These are phyloP conservation scores for Xylota sylvarum DNA, from an alignment of 2,888 invertebrate genomes.

Conservation along the genomic window DNA sequence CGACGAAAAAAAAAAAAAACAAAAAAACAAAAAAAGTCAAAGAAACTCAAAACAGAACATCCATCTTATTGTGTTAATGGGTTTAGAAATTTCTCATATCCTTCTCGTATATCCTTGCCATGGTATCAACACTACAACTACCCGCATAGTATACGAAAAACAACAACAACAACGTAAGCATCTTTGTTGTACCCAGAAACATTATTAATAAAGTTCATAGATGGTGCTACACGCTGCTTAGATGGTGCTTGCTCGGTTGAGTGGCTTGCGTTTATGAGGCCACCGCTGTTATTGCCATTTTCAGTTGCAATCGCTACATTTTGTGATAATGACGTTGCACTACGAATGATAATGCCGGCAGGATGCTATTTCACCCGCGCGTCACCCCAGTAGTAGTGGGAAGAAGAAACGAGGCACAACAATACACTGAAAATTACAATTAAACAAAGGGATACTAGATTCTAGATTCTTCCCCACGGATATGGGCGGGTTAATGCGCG, in stretches of 20 bases:
- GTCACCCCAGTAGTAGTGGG: background rate
- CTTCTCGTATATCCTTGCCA: constrained; percentile 59
- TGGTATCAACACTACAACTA: constrained; percentile 32
- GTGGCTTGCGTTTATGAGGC: constrained; percentile 76
- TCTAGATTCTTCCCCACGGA: constrained; percentile 23
- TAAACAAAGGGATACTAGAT: constrained; percentile 69
- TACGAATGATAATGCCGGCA: constrained; percentile 61
- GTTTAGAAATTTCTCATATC: constrained; percentile 76
- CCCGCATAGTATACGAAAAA: background rate
- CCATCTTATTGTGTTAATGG: constrained; percentile 77
- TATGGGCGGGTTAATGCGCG: constrained; percentile 63
- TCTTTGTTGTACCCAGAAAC: constrained; percentile 59
- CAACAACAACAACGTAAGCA: constrained; percentile 42
- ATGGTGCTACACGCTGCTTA: constrained; percentile 77
- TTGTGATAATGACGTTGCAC: constrained; percentile 76
- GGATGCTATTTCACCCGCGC: background rate
- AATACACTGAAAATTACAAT: constrained; percentile 71
- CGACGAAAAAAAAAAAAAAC: constrained; percentile 1
- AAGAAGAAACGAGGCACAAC: constrained; percentile 37
- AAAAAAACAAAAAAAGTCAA: constrained; percentile 21
- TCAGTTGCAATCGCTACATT: constrained; percentile 75
- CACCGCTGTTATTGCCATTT: constrained; percentile 77
- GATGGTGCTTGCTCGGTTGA: constrained; percentile 76
- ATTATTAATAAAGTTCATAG: constrained; percentile 77
- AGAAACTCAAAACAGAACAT: constrained; percentile 62